phyloP scores from a whole-genome alignment of 2,797 vertebrate genomes.

The Tiaroga cobitis region DNA sequence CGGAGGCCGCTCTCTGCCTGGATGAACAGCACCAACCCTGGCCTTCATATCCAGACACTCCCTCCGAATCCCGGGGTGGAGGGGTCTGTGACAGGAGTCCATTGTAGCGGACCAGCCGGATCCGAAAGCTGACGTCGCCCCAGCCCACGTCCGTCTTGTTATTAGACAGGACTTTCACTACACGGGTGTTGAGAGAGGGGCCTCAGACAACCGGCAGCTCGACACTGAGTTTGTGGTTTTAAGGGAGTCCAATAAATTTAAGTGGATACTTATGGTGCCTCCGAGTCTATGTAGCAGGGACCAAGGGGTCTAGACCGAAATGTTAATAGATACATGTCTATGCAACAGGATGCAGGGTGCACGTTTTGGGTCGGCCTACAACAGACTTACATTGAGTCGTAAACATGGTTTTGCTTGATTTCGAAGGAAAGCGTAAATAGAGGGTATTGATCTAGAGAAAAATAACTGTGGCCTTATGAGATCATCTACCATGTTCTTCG shows the following conservation, averaged over 20 bases:
- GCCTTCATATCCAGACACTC: constrained; percentile 38
- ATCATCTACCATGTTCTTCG: neutral
- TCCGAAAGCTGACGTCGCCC: constrained; percentile 20
- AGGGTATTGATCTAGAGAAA: constrained; percentile 5
- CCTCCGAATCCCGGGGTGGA: constrained; percentile 20
- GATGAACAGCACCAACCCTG: constrained; percentile 44
- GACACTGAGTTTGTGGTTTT: constrained; percentile 60
- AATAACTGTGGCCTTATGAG: constrained; percentile 3
- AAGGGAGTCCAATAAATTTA: constrained; percentile 66
- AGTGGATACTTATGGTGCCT: constrained; percentile 62
- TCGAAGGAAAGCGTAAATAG: constrained; percentile 15
- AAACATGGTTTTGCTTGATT: constrained; percentile 22
- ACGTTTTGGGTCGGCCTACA: constrained; percentile 17
- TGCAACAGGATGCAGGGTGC: constrained; percentile 35
- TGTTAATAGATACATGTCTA: constrained; percentile 48
- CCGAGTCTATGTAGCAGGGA: constrained; percentile 58
- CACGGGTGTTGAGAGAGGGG: constrained; percentile 43
- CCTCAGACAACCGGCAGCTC: constrained; percentile 53
- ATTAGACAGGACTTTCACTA: constrained; percentile 55
- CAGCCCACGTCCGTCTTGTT: constrained; percentile 41
- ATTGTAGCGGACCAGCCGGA: constrained; percentile 44
- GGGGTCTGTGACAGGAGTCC: constrained; percentile 29
- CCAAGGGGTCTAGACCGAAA: constrained; percentile 49
- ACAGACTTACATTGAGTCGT: constrained; percentile 21
- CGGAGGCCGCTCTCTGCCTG: constrained; percentile 43